A percentile compares a stretch with the other conserved stretches of the same genome.
Conservation (phyloP, 2,888 invertebrate species). For the Ptilodon capucinus region DNA sequence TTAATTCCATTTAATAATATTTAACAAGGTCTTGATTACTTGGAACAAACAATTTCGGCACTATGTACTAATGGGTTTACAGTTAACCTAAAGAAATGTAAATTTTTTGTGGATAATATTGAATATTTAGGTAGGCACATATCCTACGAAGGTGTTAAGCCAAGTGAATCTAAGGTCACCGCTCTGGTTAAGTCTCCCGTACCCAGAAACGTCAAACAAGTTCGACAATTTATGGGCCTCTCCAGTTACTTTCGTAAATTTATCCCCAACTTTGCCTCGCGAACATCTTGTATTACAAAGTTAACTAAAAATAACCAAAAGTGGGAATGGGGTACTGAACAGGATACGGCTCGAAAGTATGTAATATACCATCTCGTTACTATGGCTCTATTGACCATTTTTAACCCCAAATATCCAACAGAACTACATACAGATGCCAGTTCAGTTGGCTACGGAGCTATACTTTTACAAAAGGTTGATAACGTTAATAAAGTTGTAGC, state of each 20-base stretch:
- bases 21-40: too few relatives aligned
- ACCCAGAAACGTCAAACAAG: not conserved
- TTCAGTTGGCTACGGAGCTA: conserved; percentile 35
- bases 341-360: conserved; percentile 4
- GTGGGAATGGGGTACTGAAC: conserved; percentile 5
- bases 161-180: not conserved
- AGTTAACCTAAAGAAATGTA: conserved; percentile 6
- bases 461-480: conserved; percentile 39
- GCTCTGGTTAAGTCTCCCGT: not conserved
- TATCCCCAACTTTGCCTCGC: not conserved
- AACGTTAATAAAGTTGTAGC: conserved; percentile 29
- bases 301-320: not conserved
- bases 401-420: conserved; percentile 20
- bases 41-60: not conserved
- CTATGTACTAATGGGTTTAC: not conserved
- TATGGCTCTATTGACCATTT: conserved; percentile 27
- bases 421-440: conserved; percentile 34
- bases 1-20: not conserved
- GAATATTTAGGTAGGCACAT: conserved; percentile 2
- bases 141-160: conserved; percentile 1
- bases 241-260: not conserved
- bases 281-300: not conserved
- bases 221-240: too few relatives aligned
- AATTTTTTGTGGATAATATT: not conserved
- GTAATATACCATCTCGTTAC: conserved; percentile 23